Conservation (phyloP, 1,140 invertebrate species). For the Drosophila repletoides region DNA sequence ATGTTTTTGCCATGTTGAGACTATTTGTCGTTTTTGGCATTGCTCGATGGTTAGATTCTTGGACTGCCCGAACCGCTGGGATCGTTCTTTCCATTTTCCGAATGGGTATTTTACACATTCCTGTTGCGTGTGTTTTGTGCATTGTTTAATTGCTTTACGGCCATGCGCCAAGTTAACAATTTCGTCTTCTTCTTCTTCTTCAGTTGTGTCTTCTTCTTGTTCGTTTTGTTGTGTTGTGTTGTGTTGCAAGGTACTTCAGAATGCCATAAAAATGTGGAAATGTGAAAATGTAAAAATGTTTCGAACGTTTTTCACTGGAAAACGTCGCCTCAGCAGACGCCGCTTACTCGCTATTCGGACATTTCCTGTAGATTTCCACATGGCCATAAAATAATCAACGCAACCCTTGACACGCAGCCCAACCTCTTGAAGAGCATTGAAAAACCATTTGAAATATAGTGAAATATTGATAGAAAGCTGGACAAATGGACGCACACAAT, state of each 20-base stretch:
- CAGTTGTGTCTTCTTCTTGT: conserved; percentile 1
- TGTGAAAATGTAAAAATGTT: conserved; percentile 37
- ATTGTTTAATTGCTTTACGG: conserved; percentile 61
- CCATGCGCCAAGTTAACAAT: conserved; percentile 74
- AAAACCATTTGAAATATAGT: not conserved
- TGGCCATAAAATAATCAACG: conserved; percentile 75
- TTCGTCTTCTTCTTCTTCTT: conserved; percentile 13
- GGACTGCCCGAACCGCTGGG: too few species aligned
- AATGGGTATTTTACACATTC: conserved; percentile 16
- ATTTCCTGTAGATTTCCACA: conserved; percentile 77
- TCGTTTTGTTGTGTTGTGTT: not conserved
- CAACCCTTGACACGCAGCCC: conserved; percentile 76
- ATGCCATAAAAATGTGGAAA: conserved; percentile 61
- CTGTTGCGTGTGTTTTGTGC: conserved; percentile 12
- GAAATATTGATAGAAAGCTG: not conserved
- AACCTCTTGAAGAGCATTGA: not conserved
- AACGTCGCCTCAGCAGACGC: conserved; percentile 32
- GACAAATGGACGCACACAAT: not conserved
- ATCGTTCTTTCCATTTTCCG: conserved; percentile 6
- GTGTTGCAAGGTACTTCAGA: conserved; percentile 52
- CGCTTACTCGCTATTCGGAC: conserved; percentile 28
- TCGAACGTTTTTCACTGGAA: conserved; percentile 53
- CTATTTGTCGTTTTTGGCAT: not conserved
- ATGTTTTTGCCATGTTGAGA: conserved; percentile 10
- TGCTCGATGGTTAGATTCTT: conserved; percentile 3